Base-by-base conservation (phyloP, 2,888 invertebrate species). In the Plusia festucae region DNA sequence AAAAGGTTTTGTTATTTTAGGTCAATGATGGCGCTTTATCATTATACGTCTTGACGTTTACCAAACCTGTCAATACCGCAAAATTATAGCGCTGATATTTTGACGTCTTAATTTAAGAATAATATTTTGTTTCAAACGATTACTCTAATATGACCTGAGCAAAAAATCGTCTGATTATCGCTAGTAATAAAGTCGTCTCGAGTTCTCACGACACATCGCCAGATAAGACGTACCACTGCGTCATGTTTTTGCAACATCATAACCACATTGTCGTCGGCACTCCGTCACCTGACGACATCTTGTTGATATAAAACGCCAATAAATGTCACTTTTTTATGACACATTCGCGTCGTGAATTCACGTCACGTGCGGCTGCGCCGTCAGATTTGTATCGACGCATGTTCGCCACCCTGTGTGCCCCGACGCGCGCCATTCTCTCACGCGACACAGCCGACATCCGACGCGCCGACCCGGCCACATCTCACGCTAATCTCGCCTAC, bases 321-420 rank as follows among this genome's bases (percentile, higher is more conserved):
- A 94, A 95, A 93, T 90, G 94, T 94, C 94, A 94, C 93, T 93
- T 94, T 93, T 94, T 95, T 94, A 94, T 94, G 93, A 92, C 87
- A 85, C 89, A 82, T 85, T 85, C 87, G 85, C 86, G 83, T 87
- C 81, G 82, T 83, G 90, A 82, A 93, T 91, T 91, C 94, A 86
- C 73, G 91, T 94, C 94, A 94, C 94, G 94, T 91, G 92, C 93
- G 91, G 84, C 69, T 81, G 87, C 85, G 88, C 83, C 87, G 90
- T 85, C 91, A 90, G 93, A 93, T 93, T 82, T 85, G 89, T 91
- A 93, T 93, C 93, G 90, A 88, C 85, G 85, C 88, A 86, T 82
- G 88, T 83, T 79, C 85, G 88, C 91, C 91, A 90, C 91, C 91
- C 90, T 89, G 88, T 81, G 85, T 89, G 88, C 83, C 85, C 78